Evolutionary conservation across 2,113 vertebrate species (phyloP), one percentile per base, ranked within the genome.

Genomic region (Hypanus sabinus): DNA sequence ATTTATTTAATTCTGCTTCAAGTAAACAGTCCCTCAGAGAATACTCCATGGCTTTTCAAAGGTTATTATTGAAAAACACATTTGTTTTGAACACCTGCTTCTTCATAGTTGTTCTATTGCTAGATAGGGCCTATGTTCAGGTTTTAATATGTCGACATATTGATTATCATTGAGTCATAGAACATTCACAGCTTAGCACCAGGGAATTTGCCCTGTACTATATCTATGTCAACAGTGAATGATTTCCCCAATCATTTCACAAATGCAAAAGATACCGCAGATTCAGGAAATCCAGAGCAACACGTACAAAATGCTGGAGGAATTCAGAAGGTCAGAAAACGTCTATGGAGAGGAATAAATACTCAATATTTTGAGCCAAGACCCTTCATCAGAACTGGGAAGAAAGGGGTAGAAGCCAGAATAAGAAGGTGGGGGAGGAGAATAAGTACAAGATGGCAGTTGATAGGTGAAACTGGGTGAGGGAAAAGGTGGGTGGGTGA

Each of bases 11-110:
- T 88, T 90, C 65, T 60, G 33, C 57, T 65, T 68, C 16, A 90
- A n/a, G 85, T 65, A 90, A 90, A n/a, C 83, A 62, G 55, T 62
- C 55, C 57, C 83, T 62, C 83, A 65, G 85, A 68, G 60, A 65
- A 60, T 7, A n/a, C 12, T n/a, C 30, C 16, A 90, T 16, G 60
- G 30, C 2, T 90, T 68, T 68, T 65, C 30, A n/a, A 68, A 90
- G 30, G 30, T 36, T n/a, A 90, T 68, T 90, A 20, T 18, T 36
- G 16, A 65, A 30, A 68, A 68, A 62, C 60, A 12, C n/a, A 20
- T 65, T 90, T 68, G 60, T 90, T 3, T 12, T 65, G 33, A n/a
- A 14, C 85, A 65, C 4, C 60, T 90, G 30, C n/a, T 68, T 65
- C 30, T 90, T 90, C 85, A 33, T 6, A 33, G 60, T 65, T 65